Conservation (phyloP, 2,113 vertebrate genomes). For the Percopsis transmontana region DNA sequence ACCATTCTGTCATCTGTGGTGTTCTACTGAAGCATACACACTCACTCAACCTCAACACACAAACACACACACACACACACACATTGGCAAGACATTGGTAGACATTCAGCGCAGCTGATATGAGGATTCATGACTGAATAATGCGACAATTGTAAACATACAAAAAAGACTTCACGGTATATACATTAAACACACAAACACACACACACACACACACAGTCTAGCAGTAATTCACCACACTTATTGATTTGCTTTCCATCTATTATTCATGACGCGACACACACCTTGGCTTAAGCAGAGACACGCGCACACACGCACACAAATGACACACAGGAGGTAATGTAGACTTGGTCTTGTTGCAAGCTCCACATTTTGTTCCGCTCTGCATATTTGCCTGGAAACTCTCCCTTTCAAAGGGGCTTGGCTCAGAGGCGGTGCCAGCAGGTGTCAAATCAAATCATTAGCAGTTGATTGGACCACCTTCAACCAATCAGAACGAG, state of each 20-base stretch:
- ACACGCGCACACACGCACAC: slow-evolving; percentile 33
- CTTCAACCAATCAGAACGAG: too few species aligned
- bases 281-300: slow-evolving; percentile 66
- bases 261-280: slow-evolving; percentile 74
- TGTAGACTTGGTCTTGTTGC: too few species aligned
- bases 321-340: neutral
- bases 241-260: slow-evolving; percentile 75
- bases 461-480: too few species aligned
- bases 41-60: slow-evolving; percentile 11
- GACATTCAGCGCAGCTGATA: neutral
- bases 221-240: slow-evolving; percentile 62
- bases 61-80: neutral
- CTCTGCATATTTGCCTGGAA: too few species aligned
- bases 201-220: slow-evolving; percentile 13
- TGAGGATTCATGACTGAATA: too few species aligned
- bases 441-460: too few species aligned
- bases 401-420: too few species aligned
- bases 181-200: neutral
- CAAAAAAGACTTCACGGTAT: neutral
- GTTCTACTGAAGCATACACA: slow-evolving; percentile 58
- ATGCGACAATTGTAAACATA: too few species aligned
- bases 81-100: neutral
- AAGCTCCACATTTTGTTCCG: too few species aligned
- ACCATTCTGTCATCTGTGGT: slow-evolving; percentile 50
- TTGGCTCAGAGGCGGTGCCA: too few species aligned